These are phyloP conservation scores for Bombylius discolor DNA, from an alignment of 2,888 invertebrate species.

Conservation along the genomic window DNA sequence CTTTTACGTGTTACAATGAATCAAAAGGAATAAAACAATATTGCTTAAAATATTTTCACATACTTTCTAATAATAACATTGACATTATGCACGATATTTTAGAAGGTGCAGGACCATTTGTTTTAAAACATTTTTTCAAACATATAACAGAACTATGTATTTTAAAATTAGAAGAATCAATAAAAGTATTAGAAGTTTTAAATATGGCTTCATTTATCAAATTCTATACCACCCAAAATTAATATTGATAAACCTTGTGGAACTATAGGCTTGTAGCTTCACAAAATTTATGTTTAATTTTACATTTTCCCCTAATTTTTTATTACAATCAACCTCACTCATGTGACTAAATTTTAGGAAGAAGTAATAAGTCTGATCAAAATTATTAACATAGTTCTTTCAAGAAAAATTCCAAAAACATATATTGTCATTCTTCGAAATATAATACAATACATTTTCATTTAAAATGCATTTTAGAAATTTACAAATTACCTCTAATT, in stretches of 20 bases:
- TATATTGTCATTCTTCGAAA: no score
- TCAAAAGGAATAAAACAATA: background rate
- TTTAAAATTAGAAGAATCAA: background rate
- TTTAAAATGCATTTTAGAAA: no score
- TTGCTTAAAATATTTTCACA: background rate
- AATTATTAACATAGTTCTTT: background rate
- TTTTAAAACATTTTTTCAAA: background rate
- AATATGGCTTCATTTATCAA: background rate
- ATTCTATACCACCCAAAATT: background rate
- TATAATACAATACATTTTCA: no score
- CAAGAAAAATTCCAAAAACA: background rate
- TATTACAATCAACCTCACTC: background rate
- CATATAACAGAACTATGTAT: background rate
- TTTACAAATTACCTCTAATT: background rate
- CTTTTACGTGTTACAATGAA: no score
- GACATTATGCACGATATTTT: constrained; percentile 3
- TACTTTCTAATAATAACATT: background rate
- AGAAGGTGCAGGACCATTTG: constrained; percentile 1
- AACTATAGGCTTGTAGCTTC: background rate
- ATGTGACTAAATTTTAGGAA: background rate
- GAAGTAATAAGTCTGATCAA: background rate
- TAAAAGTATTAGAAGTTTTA: background rate
- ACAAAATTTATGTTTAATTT: background rate
- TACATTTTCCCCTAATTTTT: background rate
- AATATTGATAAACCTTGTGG: background rate